Conservation (phyloP, 2,888 invertebrate genomes). For the Cantharis lateralis region DNA sequence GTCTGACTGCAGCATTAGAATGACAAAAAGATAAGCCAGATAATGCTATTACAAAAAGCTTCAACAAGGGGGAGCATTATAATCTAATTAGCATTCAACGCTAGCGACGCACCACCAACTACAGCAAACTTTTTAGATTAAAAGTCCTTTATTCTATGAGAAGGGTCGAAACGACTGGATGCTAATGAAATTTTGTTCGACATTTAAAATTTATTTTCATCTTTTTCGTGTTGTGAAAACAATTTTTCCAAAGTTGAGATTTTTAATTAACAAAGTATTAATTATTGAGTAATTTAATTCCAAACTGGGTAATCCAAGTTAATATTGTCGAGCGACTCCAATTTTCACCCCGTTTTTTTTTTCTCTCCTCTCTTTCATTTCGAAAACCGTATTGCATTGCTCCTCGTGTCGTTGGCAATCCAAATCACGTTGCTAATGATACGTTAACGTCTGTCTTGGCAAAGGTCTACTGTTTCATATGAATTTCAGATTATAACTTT, state of each 20-base stretch:
- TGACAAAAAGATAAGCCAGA: slow-evolving; percentile 46
- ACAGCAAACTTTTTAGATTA: slow-evolving; percentile 32
- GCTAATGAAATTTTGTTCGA: slow-evolving; percentile 26
- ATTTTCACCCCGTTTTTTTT: neutral
- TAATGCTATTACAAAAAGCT: slow-evolving; percentile 50
- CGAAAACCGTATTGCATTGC: neutral
- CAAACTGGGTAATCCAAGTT: neutral
- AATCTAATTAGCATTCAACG: slow-evolving; percentile 33
- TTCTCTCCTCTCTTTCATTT: neutral
- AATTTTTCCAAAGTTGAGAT: neutral
- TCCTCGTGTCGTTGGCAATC: slow-evolving; percentile 4
- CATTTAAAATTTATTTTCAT: slow-evolving; percentile 26
- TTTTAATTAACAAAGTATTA: neutral
- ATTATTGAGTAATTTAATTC: neutral
- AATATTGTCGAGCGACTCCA: neutral
- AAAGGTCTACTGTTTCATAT: slow-evolving; percentile 26
- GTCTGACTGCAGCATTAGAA: slow-evolving; percentile 43
- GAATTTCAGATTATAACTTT: neutral
- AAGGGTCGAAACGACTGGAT: slow-evolving; percentile 29
- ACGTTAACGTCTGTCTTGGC: slow-evolving; percentile 46
- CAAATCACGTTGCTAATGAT: slow-evolving; percentile 36
- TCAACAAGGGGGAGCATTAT: slow-evolving; percentile 34
- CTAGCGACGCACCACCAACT: slow-evolving; percentile 31
- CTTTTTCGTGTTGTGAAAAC: neutral
- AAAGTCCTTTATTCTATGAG: slow-evolving; percentile 29